A percentile compares a stretch with the other conserved stretches of the same genome.
Evolutionary conservation across 2,888 invertebrate genomes (phyloP).

Genomic region (Pteria penguin): DNA sequence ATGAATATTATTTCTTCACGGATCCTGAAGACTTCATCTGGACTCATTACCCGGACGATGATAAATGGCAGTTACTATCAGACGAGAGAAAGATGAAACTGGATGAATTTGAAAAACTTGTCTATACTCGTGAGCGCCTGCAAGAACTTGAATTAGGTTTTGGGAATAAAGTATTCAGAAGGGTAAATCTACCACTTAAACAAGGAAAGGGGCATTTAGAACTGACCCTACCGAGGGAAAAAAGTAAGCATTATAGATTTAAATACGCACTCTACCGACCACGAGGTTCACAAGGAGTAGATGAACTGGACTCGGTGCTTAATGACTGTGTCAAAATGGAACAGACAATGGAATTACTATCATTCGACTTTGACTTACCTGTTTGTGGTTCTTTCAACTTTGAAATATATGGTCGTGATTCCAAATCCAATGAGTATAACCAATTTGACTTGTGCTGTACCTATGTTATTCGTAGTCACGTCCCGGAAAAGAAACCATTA

Average conservation of each 20-base stretch:
- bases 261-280: slow-evolving; percentile 52
- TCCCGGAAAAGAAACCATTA: slow-evolving; percentile 52
- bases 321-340: slow-evolving; percentile 35
- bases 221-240: slow-evolving; percentile 55
- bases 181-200: slow-evolving; percentile 55
- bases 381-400: slow-evolving; percentile 60
- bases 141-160: slow-evolving; percentile 59
- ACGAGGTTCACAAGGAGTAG: slow-evolving; percentile 6
- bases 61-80: slow-evolving; percentile 68
- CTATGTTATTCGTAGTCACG: slow-evolving; percentile 66
- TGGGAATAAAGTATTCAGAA: slow-evolving; percentile 41
- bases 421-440: slow-evolving; percentile 47
- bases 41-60: slow-evolving; percentile 72
- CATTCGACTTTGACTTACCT: slow-evolving; percentile 32
- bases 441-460: slow-evolving; percentile 70
- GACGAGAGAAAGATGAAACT: slow-evolving; percentile 49
- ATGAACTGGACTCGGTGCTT: slow-evolving; percentile 21
- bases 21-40: slow-evolving; percentile 69
- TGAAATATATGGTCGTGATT: slow-evolving; percentile 69
- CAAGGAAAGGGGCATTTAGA: slow-evolving; percentile 61
- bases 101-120: slow-evolving; percentile 61
- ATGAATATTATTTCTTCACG: slow-evolving; percentile 67
- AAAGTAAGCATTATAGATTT: slow-evolving; percentile 56
- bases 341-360: neutral
- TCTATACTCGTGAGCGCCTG: slow-evolving; percentile 71